Evolutionary conservation across 2,113 vertebrate genomes (phyloP).

Genomic region (Columba livia): DNA sequence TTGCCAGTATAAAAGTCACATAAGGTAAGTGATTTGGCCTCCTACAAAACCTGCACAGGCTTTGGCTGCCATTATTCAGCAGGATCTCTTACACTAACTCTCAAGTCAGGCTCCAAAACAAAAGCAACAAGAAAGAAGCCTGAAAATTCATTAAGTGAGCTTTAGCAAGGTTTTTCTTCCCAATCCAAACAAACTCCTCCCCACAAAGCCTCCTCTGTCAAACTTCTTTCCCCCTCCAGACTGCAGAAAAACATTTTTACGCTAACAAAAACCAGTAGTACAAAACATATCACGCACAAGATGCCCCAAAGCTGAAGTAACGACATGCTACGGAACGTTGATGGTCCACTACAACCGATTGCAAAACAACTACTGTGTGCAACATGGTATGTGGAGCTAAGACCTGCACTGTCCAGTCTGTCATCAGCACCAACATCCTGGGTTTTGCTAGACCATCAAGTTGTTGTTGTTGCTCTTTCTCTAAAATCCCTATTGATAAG

Average conservation of each 20-base stretch:
- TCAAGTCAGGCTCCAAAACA: not conserved
- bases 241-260: not conserved
- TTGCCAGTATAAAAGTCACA: not conserved
- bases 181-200: not conserved
- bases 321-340: not conserved
- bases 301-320: not conserved
- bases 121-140: not conserved
- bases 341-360: not conserved
- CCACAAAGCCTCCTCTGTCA: not conserved
- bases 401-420: not conserved
- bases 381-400: not conserved
- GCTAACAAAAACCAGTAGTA: not conserved
- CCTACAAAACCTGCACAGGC: not conserved
- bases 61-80: not conserved
- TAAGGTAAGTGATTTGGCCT: not conserved
- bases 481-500: constrained; percentile 65
- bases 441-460: constrained; percentile 30
- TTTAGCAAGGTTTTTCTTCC: not conserved
- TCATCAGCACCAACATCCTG: constrained; percentile 29
- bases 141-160: not conserved
- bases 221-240: not conserved
- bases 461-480: constrained; percentile 14
- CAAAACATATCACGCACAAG: not conserved
- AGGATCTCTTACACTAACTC: not conserved
- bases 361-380: not conserved